phyloP scores from a whole-genome alignment of 2,797 vertebrate species.

The Hoplostethus mediterraneus region DNA sequence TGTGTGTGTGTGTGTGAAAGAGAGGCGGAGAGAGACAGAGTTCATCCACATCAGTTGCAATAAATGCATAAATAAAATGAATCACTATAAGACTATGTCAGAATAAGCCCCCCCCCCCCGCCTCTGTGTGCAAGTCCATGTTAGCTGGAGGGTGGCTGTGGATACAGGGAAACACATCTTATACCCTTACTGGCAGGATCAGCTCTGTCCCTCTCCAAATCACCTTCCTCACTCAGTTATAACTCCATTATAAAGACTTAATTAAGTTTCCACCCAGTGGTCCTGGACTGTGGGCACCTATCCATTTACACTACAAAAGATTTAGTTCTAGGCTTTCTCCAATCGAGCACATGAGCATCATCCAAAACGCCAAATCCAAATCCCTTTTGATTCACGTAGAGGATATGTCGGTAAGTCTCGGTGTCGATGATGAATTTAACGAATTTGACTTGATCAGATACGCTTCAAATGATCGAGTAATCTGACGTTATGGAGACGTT shows the following conservation, averaged over 20 bases:
- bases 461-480: conserved; percentile 11
- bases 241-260: conserved; percentile 58
- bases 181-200: conserved; percentile 19
- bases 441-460: conserved; percentile 27
- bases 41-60: conserved; percentile 19
- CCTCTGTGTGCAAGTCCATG: conserved; percentile 11
- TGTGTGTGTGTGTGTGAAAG: neutral
- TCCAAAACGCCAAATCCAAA: neutral
- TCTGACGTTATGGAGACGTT: conserved; percentile 47
- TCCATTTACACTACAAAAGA: neutral
- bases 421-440: conserved; percentile 35
- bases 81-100: conserved; percentile 19
- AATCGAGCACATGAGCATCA: neutral
- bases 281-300: conserved; percentile 5
- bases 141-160: conserved; percentile 18
- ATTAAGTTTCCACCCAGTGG: conserved; percentile 43
- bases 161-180: conserved; percentile 44
- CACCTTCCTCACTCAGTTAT: conserved; percentile 32
- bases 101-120: neutral
- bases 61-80: conserved; percentile 28
- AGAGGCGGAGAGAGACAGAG: neutral
- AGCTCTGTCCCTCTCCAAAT: conserved; percentile 30
- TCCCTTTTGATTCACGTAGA: conserved; percentile 7
- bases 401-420: conserved; percentile 5
- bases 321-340: too few relatives aligned